Percentiles rank a stretch among this genome's conserved stretches.
Conservation (phyloP, 2,113 vertebrate species). For the Sturnira hondurensis region DNA sequence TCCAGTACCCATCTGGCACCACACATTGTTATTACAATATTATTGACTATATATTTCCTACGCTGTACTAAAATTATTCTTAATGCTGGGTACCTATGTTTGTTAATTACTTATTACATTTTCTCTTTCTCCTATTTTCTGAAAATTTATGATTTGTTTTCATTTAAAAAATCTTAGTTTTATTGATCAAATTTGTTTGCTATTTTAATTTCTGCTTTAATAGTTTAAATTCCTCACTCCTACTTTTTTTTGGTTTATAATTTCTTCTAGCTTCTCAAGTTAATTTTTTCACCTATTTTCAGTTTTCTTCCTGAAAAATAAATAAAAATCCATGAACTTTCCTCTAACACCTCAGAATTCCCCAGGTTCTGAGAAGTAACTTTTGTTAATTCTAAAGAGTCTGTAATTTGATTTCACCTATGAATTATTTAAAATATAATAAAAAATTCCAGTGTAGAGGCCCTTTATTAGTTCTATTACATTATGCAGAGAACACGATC, state of each 20-base stretch:
- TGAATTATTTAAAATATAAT: background rate
- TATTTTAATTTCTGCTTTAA: background rate
- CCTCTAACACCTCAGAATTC: background rate
- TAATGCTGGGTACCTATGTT: background rate
- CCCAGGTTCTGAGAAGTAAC: background rate
- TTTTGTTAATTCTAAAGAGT: background rate
- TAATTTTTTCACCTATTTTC: background rate
- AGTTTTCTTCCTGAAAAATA: background rate
- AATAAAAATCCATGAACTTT: background rate
- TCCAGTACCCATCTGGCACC: too few relatives aligned
- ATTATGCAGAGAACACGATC: background rate
- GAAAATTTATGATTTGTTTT: background rate
- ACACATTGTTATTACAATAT: too few relatives aligned
- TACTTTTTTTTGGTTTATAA: background rate
- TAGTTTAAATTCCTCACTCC: too few relatives aligned
- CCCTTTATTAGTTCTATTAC: background rate
- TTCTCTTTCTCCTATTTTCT: background rate
- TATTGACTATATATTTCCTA: too few relatives aligned
- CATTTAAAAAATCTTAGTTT: background rate
- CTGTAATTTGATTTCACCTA: background rate
- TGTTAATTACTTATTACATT: constrained; percentile 53
- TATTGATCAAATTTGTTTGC: background rate
- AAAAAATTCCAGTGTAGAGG: background rate
- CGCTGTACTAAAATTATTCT: too few relatives aligned
- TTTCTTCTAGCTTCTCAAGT: background rate